A percentile compares a stretch with the other conserved stretches of the same genome.
Evolutionary conservation across 2,113 vertebrate genomes (phyloP).

Genomic region (Pungitius pungitius): DNA sequence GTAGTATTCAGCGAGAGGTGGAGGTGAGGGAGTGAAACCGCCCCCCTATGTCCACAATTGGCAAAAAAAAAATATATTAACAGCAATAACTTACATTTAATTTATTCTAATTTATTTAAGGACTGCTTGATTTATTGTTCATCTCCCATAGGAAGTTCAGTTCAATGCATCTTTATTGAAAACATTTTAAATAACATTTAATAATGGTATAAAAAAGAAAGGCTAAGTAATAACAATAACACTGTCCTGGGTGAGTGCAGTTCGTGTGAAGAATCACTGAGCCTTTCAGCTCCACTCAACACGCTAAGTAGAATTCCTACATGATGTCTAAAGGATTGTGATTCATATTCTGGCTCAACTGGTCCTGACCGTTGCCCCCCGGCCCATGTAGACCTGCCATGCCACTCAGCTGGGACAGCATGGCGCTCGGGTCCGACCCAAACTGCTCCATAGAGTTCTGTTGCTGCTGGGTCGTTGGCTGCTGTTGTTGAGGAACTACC

Average conservation of each 20-base stretch:
- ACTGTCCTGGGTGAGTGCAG: conserved; percentile 85
- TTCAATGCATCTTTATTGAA: conserved; percentile 82
- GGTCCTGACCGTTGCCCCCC: conserved; percentile 88
- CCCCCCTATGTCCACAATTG: conserved; percentile 75
- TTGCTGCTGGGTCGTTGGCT: conserved; percentile 82
- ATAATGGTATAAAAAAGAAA: conserved; percentile 76
- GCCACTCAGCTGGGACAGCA: conserved; percentile 93
- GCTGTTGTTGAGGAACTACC: conserved; percentile 88
- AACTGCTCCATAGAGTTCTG: conserved; percentile 87
- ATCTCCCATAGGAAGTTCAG: conserved; percentile 88
- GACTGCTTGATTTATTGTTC: conserved; percentile 77
- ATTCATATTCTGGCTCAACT: conserved; percentile 89
- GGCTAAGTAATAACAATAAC: conserved; percentile 78
- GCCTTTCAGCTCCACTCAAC: conserved; percentile 41
- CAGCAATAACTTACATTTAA: conserved; percentile 88
- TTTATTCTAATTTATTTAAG: conserved; percentile 85
- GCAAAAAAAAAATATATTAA: conserved; percentile 80
- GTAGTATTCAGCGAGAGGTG: conserved; percentile 69
- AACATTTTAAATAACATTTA: conserved; percentile 84
- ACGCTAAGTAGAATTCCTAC: conserved; percentile 81
- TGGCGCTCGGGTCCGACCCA: conserved; percentile 80
- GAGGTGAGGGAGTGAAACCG: conserved; percentile 52
- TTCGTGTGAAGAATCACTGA: conserved; percentile 66
- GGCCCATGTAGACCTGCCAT: conserved; percentile 92
- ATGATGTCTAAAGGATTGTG: conserved; percentile 96